Percentiles rank a stretch among this genome's conserved stretches.
Evolutionary conservation across 1,140 invertebrate species (phyloP).

Genomic region (Zophobas atratus): DNA sequence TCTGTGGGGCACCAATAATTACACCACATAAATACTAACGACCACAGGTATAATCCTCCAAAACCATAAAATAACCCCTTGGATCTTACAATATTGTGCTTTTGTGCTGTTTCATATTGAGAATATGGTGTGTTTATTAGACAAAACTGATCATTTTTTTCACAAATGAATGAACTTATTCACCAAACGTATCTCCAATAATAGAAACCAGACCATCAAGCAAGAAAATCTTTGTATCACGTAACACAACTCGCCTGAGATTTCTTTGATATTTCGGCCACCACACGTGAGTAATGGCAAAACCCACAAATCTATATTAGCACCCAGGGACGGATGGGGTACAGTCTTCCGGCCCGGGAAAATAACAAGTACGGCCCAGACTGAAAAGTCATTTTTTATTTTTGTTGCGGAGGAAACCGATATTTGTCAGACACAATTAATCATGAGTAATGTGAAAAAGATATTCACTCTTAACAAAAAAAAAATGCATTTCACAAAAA

Average conservation of each 20-base stretch:
- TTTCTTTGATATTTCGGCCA: neutral
- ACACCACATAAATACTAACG: slow-evolving; percentile 29
- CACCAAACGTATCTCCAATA: too few relatives aligned
- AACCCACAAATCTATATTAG: neutral
- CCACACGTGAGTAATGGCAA: neutral
- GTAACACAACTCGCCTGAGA: neutral
- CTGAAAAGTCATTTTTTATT: too few relatives aligned
- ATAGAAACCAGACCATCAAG: too few relatives aligned
- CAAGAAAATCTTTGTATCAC: neutral
- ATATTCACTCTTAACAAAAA: too few relatives aligned
- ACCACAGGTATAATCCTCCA: slow-evolving; percentile 29
- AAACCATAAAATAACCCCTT: slow-evolving; percentile 6
- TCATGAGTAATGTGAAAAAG: too few relatives aligned
- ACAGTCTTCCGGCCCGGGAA: neutral
- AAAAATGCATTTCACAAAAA: too few relatives aligned
- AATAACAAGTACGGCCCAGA: neutral
- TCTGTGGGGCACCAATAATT: slow-evolving; percentile 28
- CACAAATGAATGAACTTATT: too few relatives aligned
- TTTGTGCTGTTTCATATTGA: neutral
- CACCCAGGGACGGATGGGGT: neutral
- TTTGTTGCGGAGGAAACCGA: too few relatives aligned
- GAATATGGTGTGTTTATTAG: too few relatives aligned
- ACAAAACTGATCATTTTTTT: too few relatives aligned
- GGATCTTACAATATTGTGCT: neutral
- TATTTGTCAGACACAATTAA: too few relatives aligned